phyloP scores from a whole-genome alignment of 2,888 invertebrate genomes.

The Gibbula magus region DNA sequence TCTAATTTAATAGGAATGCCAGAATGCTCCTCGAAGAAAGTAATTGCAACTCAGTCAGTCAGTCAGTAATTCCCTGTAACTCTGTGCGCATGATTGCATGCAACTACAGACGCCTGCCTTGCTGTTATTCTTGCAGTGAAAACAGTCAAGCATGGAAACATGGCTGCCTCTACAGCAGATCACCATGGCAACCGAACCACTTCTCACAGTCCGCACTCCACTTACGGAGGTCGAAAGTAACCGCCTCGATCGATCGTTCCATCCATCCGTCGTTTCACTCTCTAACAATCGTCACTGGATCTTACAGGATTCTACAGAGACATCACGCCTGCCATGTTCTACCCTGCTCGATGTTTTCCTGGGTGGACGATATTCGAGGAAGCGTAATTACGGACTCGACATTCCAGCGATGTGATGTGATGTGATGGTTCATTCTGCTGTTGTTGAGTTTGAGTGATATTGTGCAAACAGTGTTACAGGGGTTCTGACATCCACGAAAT shows the following conservation, averaged over 20 bases:
- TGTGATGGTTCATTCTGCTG: neutral
- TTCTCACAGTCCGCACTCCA: constrained; percentile 34
- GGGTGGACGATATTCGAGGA: constrained; percentile 13
- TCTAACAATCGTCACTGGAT: neutral
- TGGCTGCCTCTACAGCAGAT: constrained; percentile 11
- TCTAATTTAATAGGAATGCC: too few species aligned
- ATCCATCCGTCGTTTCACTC: constrained; percentile 4
- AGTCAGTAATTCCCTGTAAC: constrained; percentile 18
- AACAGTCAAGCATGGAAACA: constrained; percentile 15
- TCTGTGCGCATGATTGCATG: constrained; percentile 25
- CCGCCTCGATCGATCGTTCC: neutral
- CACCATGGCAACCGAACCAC: constrained; percentile 27
- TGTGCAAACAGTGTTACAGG: constrained; percentile 16
- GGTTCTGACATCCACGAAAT: constrained; percentile 6
- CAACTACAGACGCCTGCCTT: constrained; percentile 19
- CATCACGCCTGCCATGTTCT: neutral
- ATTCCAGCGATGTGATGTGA: neutral
- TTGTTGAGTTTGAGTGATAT: neutral
- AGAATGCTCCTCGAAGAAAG: too few species aligned
- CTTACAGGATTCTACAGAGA: constrained; percentile 7
- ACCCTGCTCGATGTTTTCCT: neutral
- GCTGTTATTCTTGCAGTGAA: constrained; percentile 22
- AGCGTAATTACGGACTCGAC: neutral
- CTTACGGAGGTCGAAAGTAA: constrained; percentile 38
- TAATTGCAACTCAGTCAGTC: too few species aligned